Percentiles rank a stretch among this genome's conserved stretches.
These are phyloP conservation scores for Anas georgica DNA, from an alignment of 2,797 vertebrate species.

Conservation along the genomic window DNA sequence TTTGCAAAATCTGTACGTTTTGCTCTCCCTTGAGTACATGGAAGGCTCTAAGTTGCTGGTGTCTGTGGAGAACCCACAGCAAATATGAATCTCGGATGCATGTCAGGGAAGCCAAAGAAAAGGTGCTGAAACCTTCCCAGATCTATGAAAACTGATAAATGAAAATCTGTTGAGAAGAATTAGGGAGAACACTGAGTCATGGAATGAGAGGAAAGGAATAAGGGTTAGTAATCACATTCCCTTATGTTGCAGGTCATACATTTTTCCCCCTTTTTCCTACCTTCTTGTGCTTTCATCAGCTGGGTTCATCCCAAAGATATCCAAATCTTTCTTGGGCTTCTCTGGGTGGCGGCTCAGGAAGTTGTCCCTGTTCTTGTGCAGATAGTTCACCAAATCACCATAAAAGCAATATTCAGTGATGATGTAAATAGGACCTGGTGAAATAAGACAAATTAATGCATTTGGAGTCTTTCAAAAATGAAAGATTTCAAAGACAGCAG, in stretches of 20 bases:
- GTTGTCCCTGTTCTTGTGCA: slow-evolving; percentile 96
- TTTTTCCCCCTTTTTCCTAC: slow-evolving; percentile 65
- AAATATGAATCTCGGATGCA: background rate
- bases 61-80: background rate
- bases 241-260: background rate
- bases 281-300: slow-evolving; percentile 95
- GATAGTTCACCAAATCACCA: slow-evolving; percentile 98
- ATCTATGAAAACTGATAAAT: background rate
- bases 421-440: slow-evolving; percentile 95
- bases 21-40: background rate
- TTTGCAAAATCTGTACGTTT: background rate
- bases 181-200: background rate
- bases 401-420: slow-evolving; percentile 99
- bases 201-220: background rate
- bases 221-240: background rate
- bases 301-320: slow-evolving; percentile 96
- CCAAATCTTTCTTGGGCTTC: slow-evolving; percentile 92
- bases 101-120: background rate
- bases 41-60: no score
- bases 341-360: slow-evolving; percentile 90
- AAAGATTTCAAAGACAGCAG: background rate
- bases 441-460: background rate
- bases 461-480: background rate
- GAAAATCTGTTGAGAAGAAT: background rate
- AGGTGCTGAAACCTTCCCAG: background rate